Evolutionary conservation across 2,113 vertebrate genomes (phyloP).

Genomic region (Lepus timidus): DNA sequence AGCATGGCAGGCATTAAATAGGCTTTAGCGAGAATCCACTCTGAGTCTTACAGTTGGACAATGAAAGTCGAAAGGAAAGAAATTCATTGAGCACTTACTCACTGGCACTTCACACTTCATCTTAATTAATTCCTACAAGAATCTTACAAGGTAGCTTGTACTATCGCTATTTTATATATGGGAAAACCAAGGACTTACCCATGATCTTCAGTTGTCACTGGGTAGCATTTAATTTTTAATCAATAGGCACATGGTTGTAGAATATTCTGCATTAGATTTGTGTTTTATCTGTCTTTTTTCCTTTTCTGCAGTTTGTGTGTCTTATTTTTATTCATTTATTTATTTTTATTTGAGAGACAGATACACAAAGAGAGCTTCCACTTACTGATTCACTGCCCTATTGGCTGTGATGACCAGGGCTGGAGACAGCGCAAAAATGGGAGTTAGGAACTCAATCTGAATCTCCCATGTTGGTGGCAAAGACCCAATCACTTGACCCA

Average conservation of each 20-base stretch:
- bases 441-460: too few relatives aligned
- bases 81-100: neutral
- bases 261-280: neutral
- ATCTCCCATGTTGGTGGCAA: too few relatives aligned
- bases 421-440: too few relatives aligned
- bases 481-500: too few relatives aligned
- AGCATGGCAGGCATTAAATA: neutral
- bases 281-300: neutral
- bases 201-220: neutral
- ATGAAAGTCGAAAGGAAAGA: neutral
- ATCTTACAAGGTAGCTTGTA: neutral
- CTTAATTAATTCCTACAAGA: constrained; percentile 39
- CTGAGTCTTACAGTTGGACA: neutral
- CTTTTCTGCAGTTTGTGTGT: neutral
- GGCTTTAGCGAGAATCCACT: neutral
- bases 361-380: too few relatives aligned
- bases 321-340: too few relatives aligned
- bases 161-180: neutral
- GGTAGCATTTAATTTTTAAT: neutral
- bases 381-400: too few relatives aligned
- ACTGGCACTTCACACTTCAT: neutral
- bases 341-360: too few relatives aligned
- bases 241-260: neutral
- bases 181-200: neutral
- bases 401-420: too few relatives aligned